Evolutionary conservation across 2,113 vertebrate species (phyloP), one percentile per base, ranked within the genome.

Genomic region (Xyliphius kryptos): DNA sequence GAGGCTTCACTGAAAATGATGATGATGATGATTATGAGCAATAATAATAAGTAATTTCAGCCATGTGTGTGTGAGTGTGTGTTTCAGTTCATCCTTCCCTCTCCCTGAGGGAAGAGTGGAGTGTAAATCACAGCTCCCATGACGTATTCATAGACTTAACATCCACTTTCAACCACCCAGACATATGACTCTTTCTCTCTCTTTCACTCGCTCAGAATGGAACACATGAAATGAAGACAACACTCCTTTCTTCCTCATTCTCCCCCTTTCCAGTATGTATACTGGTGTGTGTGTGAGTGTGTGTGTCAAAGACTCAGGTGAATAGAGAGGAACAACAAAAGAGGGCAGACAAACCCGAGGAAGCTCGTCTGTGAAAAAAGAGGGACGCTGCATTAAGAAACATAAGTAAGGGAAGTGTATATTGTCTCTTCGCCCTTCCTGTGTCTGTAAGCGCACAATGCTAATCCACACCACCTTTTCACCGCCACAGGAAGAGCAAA

Each of bases 251-350:
- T 37, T 72, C 50, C 41, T n/a, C n/a, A n/a, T n/a, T n/a, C n/a
- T n/a, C n/a, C n/a, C n/a, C n/a, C n/a, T n/a, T n/a, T n/a, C 17
- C 73, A 69, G 80, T 78, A 78, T 81, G 37, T 67, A 44, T 65
- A 36, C n/a, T n/a, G n/a, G n/a, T n/a, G n/a, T n/a, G 49, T 59
- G 71, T 71, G 70, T 78, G 77, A 70, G 75, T 57, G 53, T 72
- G 73, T 76, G 77, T 78, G 71, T 82, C 73, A 51, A 74, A 75
- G 74, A 74, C 79, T 74, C 83, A 86, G 82, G 86, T 88, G 84
- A 86, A 87, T 84, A 82, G 80, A 81, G 77, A 79, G 78, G 9
- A 63, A 74, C 82, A 76, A 85, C 80, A 86, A 87, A 84, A 79
- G 80, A 64, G 67, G 74, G 67, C 75, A 76, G 81, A 85, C 79